Conservation (phyloP, 2,113 vertebrate species). For the Vulpes ferrilata region DNA sequence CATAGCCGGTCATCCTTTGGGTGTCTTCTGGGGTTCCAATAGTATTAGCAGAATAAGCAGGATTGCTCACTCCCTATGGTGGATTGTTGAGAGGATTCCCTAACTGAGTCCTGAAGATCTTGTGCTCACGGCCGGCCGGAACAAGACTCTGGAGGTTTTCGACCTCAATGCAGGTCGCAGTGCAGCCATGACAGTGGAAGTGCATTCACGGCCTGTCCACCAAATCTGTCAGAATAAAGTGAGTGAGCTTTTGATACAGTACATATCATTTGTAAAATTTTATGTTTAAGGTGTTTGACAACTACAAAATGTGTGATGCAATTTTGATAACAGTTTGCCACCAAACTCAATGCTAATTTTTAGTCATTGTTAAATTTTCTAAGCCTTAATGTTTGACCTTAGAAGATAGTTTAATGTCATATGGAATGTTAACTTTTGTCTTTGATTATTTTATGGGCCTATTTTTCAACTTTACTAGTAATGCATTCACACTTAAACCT, state of each 20-base stretch:
- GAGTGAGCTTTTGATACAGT: background rate
- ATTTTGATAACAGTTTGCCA: accelerated
- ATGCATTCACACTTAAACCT: no score
- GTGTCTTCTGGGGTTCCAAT: background rate
- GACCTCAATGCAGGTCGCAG: constrained; percentile 92
- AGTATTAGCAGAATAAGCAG: accelerated
- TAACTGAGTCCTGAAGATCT: constrained; percentile 89
- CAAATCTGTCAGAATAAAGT: constrained; percentile 95
- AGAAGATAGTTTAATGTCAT: background rate
- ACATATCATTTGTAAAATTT: accelerated
- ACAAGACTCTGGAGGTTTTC: constrained; percentile 91
- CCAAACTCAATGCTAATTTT: accelerated
- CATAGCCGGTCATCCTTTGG: background rate
- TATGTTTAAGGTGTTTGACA: accelerated
- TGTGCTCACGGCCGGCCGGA: constrained; percentile 89
- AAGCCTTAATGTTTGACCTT: background rate
- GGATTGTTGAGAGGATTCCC: background rate
- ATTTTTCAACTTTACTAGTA: background rate
- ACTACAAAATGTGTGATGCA: accelerated
- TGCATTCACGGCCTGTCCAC: constrained; percentile 90
- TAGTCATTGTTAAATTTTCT: accelerated
- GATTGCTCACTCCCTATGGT: accelerated
- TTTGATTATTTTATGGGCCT: background rate
- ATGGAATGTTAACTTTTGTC: no score
- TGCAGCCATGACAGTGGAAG: constrained; percentile 87